A percentile compares a stretch with the other conserved stretches of the same genome.
Evolutionary conservation across 2,888 invertebrate species (phyloP).

Genomic region (Megamerina dolium): DNA sequence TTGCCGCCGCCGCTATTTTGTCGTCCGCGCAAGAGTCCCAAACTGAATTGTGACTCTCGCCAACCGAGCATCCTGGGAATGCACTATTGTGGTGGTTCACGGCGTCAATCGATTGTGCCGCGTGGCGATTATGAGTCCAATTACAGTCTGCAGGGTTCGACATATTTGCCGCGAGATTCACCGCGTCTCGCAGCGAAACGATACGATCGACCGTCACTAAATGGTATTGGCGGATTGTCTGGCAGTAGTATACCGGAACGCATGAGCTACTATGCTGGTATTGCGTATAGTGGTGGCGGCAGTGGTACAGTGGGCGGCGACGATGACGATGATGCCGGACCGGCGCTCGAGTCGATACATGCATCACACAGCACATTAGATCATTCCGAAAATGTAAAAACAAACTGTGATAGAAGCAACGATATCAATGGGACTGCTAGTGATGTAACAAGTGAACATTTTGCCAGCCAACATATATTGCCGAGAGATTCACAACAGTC

Average conservation of each 20-base stretch:
- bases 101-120: slow-evolving; percentile 63
- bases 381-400: slow-evolving; percentile 48
- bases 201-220: slow-evolving; percentile 51
- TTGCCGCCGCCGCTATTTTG: slow-evolving; percentile 77
- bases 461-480: slow-evolving; percentile 4
- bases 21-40: slow-evolving; percentile 72
- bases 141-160: slow-evolving; percentile 53
- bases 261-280: slow-evolving; percentile 25
- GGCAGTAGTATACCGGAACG: slow-evolving; percentile 28
- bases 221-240: slow-evolving; percentile 43
- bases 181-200: slow-evolving; percentile 47
- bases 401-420: slow-evolving; percentile 45
- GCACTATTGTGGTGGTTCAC: slow-evolving; percentile 53
- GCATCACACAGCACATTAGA: slow-evolving; percentile 47
- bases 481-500: slow-evolving; percentile 16
- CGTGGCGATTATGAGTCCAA: slow-evolving; percentile 55
- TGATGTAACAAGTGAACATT: slow-evolving; percentile 14
- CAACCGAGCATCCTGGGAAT: slow-evolving; percentile 69
- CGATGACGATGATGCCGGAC: slow-evolving; percentile 23
- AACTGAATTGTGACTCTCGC: slow-evolving; percentile 68
- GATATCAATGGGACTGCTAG: slow-evolving; percentile 17
- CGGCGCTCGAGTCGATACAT: slow-evolving; percentile 33
- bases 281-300: slow-evolving; percentile 18
- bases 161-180: slow-evolving; percentile 41
- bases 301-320: slow-evolving; percentile 19